phyloP scores from a whole-genome alignment of 1,140 invertebrate genomes.

The Acyrthosiphon pisum region DNA sequence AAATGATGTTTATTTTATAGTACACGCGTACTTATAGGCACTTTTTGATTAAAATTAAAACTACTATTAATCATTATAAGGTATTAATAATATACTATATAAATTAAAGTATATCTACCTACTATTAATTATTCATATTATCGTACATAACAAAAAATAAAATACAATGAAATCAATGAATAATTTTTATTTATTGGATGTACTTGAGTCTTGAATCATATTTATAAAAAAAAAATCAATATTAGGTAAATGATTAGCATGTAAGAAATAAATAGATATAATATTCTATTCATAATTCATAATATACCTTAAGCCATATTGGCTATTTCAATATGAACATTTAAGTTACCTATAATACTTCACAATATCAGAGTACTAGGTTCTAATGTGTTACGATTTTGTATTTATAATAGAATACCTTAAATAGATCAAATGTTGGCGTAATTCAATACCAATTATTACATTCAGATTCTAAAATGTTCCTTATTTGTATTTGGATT shows the following conservation, averaged over 20 bases:
- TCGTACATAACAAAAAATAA: neutral
- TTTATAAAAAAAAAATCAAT: neutral
- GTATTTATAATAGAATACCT: neutral
- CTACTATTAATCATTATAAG: neutral
- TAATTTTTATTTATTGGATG: neutral
- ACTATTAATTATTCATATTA: slow-evolving; percentile 10
- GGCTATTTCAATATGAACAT: neutral
- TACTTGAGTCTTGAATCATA: neutral
- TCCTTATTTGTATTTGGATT: neutral
- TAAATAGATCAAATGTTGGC: neutral
- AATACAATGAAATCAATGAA: neutral
- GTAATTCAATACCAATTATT: neutral
- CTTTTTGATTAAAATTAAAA: neutral
- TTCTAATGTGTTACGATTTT: neutral
- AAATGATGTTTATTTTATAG: neutral
- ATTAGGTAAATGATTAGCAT: neutral
- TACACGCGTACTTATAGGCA: neutral
- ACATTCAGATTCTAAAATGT: neutral
- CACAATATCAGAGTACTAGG: neutral
- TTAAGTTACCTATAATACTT: neutral
- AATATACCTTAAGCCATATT: too few relatives aligned
- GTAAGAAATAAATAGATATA: neutral
- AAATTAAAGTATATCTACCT: neutral
- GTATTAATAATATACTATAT: neutral
- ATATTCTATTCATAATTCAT: neutral